These are phyloP conservation scores for Cheilosia impressa DNA, from an alignment of 2,888 invertebrate species.

Conservation along the genomic window DNA sequence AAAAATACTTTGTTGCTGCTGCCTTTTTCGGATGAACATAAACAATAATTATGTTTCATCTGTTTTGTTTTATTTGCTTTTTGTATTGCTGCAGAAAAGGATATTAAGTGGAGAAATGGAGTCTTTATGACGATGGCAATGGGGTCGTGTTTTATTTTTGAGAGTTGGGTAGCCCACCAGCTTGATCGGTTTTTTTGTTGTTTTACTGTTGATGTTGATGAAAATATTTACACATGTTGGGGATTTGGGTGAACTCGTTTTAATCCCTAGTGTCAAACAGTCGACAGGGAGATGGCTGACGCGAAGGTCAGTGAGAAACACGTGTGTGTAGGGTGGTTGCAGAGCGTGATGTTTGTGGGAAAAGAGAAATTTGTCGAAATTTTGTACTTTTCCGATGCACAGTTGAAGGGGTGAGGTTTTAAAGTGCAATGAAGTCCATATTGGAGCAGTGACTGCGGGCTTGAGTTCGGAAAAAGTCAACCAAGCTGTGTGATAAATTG, in stretches of 20 bases:
- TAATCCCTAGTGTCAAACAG: background rate
- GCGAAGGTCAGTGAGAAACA: background rate
- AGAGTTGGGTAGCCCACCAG: background rate
- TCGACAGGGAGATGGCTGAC: background rate
- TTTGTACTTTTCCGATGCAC: no score
- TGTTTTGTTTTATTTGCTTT: constrained; percentile 9
- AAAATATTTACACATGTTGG: background rate
- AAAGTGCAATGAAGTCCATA: no score
- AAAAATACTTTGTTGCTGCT: constrained; percentile 6
- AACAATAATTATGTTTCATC: constrained; percentile 21
- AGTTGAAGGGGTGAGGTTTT: no score
- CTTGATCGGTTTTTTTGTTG: background rate
- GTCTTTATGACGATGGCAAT: constrained; percentile 4
- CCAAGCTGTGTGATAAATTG: no score
- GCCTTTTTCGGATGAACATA: constrained; percentile 2
- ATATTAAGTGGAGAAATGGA: background rate
- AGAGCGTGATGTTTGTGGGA: background rate
- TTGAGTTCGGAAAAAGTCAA: no score
- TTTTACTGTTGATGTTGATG: background rate
- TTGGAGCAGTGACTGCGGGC: no score
- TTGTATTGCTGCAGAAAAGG: background rate
- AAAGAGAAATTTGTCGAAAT: background rate
- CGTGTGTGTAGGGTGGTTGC: no score
- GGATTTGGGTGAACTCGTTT: background rate
- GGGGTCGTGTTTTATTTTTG: background rate